Base-by-base conservation (phyloP, 2,113 vertebrate genomes). In the Paramisgurnus dabryanus region DNA sequence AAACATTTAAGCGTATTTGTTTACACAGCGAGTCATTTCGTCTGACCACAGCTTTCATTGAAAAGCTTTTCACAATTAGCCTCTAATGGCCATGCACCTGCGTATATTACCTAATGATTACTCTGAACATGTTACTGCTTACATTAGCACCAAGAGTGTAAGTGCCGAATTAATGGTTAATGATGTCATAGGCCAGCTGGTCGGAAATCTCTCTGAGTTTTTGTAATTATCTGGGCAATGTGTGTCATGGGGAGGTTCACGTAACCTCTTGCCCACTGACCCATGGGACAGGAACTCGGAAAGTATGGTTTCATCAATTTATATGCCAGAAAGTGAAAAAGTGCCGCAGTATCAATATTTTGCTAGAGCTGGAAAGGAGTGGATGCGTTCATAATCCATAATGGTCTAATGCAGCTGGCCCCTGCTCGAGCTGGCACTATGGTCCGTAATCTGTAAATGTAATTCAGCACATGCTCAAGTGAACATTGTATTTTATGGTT, bases 401-500 rank as follows among this genome's bases (percentile, higher is more conserved):
- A 34, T 67, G 74, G 67, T 39, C 66, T 71, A 83, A 80, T 84
- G 84, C 61, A 81, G 53, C 43, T 70, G 45, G 40, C 76, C 57
- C 27, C 39, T 47, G 71, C 47, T 43, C 74, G 76, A 76, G 80
- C 76, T 61, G 67, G 78, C 71, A 79, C 82, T 81, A 7, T 27
- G 71, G 72, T 74, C 64, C 77, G 67, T 78, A 76, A 87, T 89
- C 80, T 86, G 87, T 84, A 83, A 85, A 76, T 80, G 43, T 82
- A 83, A 87, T 90, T 88, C 85, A 87, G 85, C 80, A 83, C 82
- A 84, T 86, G 88, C 87, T 85, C 80, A 86, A 82, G 76, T 89
- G 84, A 81, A 84, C 61, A 85, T 67, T 76, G 85, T 84, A 80
- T 88, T 90, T 86, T 86, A 89, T 88, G 83, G 88, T 80, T 85